Evolutionary conservation across 2,888 invertebrate genomes (phyloP), one percentile per base, ranked within the genome.

Genomic region (Orchesella flavescens): DNA sequence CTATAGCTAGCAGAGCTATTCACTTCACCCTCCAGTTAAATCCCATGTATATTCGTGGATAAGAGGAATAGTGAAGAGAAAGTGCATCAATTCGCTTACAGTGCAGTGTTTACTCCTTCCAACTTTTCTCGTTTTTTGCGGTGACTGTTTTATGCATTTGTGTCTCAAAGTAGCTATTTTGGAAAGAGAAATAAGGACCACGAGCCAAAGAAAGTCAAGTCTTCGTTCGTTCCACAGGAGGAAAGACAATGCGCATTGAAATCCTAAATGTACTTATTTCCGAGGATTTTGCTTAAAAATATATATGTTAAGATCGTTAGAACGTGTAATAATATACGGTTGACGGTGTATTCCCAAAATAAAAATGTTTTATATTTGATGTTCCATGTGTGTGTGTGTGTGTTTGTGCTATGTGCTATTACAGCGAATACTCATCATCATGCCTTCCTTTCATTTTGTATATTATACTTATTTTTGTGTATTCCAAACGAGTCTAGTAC

Each of bases 81-180:
- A 46, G 24, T 63, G 63, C 61, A 74, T 55, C 10, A 13, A 17
- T 59, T 17, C 12, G 19, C 23, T 59, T 15, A 59, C 59, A 17
- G 17, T 12, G 23, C 34, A 19, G 12, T 46, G 23, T 46, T 74
- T 15, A 12, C 23, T 65, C 23, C 43, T 21, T 24, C 65, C 21
- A 23, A 34, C 34, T 21, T 12, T 19, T 2, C 19, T 21, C 19
- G n/a, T 59, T 65, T 65, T 65, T 24, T 65, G 34, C 34, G 23
- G n/a, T 43, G 68, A 68, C 68, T 68, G 68, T 9, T 68, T 68
- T 68, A 68, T 68, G 44, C 68, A 68, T 68, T 46, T 68, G 4
- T 46, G 44, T 68, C 46, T 68, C 46, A 68, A 68, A 68, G 17
- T 46, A 68, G 68, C 68, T 21, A 49, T 46, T 46, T 68, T 24